Conservation (phyloP, 2,888 invertebrate species). For the Eustalomyia histrio region DNA sequence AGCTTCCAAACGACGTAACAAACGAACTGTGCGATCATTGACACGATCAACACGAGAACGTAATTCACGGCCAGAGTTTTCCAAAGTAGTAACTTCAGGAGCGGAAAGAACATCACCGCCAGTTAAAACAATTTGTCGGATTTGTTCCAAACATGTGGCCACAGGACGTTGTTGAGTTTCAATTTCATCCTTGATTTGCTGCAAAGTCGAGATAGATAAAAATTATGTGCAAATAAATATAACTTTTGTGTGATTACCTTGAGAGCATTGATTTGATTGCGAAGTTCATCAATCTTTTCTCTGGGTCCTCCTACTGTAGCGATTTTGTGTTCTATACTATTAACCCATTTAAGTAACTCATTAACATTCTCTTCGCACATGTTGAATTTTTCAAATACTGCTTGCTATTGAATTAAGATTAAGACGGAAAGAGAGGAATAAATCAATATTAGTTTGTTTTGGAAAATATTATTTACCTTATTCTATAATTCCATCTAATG, state of each 20-base stretch:
- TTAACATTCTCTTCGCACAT: slow-evolving; percentile 92
- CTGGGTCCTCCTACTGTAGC: slow-evolving; percentile 92
- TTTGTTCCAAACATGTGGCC: slow-evolving; percentile 92
- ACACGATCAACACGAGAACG: slow-evolving; percentile 91
- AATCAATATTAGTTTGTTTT: not conserved
- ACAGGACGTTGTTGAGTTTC: slow-evolving; percentile 92
- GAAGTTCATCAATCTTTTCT: slow-evolving; percentile 91
- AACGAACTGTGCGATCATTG: slow-evolving; percentile 88
- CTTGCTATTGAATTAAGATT: slow-evolving; percentile 84
- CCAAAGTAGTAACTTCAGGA: slow-evolving; percentile 92
- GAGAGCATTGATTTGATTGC: slow-evolving; percentile 92
- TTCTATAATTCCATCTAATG: too few relatives aligned
- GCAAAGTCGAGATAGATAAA: slow-evolving; percentile 53
- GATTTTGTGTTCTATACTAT: slow-evolving; percentile 89
- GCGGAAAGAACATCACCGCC: slow-evolving; percentile 95
- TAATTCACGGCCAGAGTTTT: slow-evolving; percentile 91
- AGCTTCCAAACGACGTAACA: slow-evolving; percentile 87
- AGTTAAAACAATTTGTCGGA: slow-evolving; percentile 92
- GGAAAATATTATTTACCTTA: too few relatives aligned
- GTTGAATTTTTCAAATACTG: slow-evolving; percentile 96
- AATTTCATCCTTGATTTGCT: slow-evolving; percentile 94
- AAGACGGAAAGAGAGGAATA: slow-evolving; percentile 6
- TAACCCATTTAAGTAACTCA: slow-evolving; percentile 92
- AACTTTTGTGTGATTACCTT: slow-evolving; percentile 82
- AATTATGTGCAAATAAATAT: not conserved